A percentile compares a stretch with the other conserved stretches of the same genome.
phyloP scores from a whole-genome alignment of 2,113 vertebrate species.

The Seriola dumerili region DNA sequence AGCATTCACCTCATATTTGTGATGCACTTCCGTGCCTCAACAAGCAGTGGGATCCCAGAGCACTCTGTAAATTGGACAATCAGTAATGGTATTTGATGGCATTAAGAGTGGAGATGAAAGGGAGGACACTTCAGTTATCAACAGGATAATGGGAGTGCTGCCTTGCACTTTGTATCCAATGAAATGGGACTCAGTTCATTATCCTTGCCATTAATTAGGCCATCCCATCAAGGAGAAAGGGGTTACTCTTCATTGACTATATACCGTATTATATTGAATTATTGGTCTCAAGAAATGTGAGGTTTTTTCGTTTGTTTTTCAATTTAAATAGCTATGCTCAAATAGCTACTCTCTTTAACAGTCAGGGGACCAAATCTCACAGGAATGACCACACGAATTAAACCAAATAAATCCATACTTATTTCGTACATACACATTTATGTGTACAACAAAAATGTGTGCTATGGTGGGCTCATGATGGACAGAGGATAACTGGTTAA shows the following conservation, averaged over 20 bases:
- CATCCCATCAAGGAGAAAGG: slow-evolving; percentile 76
- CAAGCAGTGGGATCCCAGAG: slow-evolving; percentile 67
- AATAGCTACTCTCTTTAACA: not conserved
- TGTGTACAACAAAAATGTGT: not conserved
- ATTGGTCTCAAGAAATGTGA: slow-evolving; percentile 33
- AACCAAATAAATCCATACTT: not conserved
- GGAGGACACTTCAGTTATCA: slow-evolving; percentile 79
- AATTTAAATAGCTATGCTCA: slow-evolving; percentile 7
- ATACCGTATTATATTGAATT: slow-evolving; percentile 53
- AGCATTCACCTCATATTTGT: slow-evolving; percentile 62
- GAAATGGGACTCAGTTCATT: slow-evolving; percentile 80
- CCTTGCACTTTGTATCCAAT: slow-evolving; percentile 75
- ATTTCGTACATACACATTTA: not conserved
- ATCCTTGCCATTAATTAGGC: slow-evolving; percentile 82
- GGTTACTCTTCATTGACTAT: slow-evolving; percentile 62
- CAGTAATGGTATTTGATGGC: slow-evolving; percentile 81
- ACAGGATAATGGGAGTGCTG: slow-evolving; percentile 76
- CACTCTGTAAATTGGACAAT: slow-evolving; percentile 81
- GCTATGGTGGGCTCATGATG: too few species aligned
- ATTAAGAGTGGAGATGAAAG: slow-evolving; percentile 81
- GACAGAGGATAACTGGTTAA: too few species aligned
- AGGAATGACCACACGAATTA: slow-evolving; percentile 4
- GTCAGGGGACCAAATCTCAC: not conserved
- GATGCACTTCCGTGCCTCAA: slow-evolving; percentile 60
- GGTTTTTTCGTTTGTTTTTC: slow-evolving; percentile 21